A percentile compares a stretch with the other conserved stretches of the same genome.
phyloP scores from a whole-genome alignment of 2,888 invertebrate species.

The Brassicogethes aeneus region DNA sequence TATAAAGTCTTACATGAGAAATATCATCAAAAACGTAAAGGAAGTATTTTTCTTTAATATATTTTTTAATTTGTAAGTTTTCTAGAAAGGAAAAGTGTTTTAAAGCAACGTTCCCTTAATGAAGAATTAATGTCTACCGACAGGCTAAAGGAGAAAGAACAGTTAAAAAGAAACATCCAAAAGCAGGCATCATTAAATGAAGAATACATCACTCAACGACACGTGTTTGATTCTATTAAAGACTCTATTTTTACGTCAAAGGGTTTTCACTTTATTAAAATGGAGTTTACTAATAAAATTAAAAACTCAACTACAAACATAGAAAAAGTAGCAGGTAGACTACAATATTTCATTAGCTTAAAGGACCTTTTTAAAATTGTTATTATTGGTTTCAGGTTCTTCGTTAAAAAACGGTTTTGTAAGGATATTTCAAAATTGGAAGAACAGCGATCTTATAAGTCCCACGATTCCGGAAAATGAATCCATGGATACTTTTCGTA shows the following conservation, averaged over 20 bases:
- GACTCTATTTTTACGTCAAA: conserved; percentile 69
- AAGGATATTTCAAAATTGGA: conserved; percentile 77
- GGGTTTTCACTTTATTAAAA: conserved; percentile 67
- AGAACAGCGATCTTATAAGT: conserved; percentile 46
- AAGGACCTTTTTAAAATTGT: too few relatives aligned
- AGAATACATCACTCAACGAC: conserved; percentile 64
- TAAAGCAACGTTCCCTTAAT: conserved; percentile 80
- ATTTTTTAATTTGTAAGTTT: not conserved
- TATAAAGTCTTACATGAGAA: conserved; percentile 45
- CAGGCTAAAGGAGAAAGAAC: conserved; percentile 72
- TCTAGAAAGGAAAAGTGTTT: conserved; percentile 46
- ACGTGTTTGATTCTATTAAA: conserved; percentile 59
- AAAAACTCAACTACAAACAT: conserved; percentile 76
- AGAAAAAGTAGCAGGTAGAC: conserved; percentile 69
- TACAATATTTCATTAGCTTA: too few relatives aligned
- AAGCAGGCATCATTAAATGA: conserved; percentile 86
- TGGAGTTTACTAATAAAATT: conserved; percentile 74
- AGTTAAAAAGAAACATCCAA: conserved; percentile 72
- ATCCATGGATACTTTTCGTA: conserved; percentile 15
- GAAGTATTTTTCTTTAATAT: too few relatives aligned
- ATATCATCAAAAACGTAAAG: conserved; percentile 11
- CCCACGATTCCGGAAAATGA: conserved; percentile 36
- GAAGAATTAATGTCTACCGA: conserved; percentile 87
- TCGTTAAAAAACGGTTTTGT: conserved; percentile 50
- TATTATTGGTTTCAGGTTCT: too few relatives aligned